Conservation (phyloP, 1,140 invertebrate species). For the Aphis gossypii region DNA sequence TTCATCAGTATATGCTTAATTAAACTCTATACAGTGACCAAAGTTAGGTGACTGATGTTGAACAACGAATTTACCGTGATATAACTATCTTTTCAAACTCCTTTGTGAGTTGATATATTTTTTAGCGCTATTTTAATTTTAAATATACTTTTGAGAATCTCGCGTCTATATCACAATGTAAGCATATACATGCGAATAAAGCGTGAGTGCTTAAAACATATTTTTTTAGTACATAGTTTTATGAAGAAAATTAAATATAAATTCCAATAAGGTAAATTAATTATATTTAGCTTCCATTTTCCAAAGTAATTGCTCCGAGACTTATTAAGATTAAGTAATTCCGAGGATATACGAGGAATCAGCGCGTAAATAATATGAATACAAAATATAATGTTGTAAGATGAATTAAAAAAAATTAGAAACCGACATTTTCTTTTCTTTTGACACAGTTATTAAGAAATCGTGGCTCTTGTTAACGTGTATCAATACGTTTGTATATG, state of each 20-base stretch:
- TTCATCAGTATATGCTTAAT: background rate
- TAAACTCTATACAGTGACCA: background rate
- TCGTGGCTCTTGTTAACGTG: background rate
- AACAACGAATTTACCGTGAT: background rate
- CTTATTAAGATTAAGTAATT: conserved; percentile 37
- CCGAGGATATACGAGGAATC: background rate
- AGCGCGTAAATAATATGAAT: conserved; percentile 32
- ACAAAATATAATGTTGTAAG: background rate
- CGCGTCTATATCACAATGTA: background rate
- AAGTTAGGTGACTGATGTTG: background rate
- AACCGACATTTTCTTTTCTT: conserved; percentile 30
- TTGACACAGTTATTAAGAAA: conserved; percentile 16
- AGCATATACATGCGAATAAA: background rate
- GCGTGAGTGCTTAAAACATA: background rate
- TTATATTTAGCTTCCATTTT: background rate
- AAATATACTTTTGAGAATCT: background rate
- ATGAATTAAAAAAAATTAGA: conserved; percentile 4
- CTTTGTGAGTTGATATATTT: background rate
- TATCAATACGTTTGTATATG: background rate
- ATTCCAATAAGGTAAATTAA: background rate
- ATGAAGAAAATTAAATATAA: background rate
- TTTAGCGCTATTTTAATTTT: background rate
- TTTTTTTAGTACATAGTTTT: background rate
- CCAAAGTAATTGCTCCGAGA: background rate
- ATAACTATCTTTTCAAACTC: background rate